Evolutionary conservation across 2,888 invertebrate genomes (phyloP), one percentile per base, ranked within the genome.

Genomic region (Zaprionus lineosus): DNA sequence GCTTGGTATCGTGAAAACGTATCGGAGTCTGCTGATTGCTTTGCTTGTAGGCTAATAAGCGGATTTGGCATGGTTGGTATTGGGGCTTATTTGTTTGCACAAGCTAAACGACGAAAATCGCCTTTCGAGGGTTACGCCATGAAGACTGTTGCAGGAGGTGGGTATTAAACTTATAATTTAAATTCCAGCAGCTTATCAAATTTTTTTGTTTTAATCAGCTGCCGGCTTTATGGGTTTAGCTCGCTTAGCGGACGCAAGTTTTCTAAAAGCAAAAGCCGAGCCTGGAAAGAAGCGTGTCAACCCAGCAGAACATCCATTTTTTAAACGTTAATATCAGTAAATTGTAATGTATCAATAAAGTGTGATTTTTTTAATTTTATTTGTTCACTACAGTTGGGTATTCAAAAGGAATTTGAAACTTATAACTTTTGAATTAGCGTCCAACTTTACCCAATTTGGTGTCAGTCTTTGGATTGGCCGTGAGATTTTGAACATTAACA

Each of bases 391-490:
- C 33, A 61, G 55, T 50, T 60, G 57, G 43, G 48, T 16, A 39
- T 26, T 28, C 26, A 14, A 29, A 0, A n/a, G 37, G 6, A 28
- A 19, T n/a, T n/a, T 18, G n/a, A 33, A 7, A 3, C 12, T 12
- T 9, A 31, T 16, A n/a, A 24, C 3, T 36, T 7, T 12, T 33
- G 8, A 8, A 21, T 90, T 90, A 93, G 82, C 90, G 91, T 66
- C 98, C 98, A 74, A 98, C 98, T 93, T 96, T 95, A 44, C 98
- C 98, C 37, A 99, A 91, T 88, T 94, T 95, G 0, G 97, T 96
- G 88, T 99, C 98, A 64, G 98, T 99, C 91, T 97, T 97, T 1
- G 98, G 99, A 91, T 99, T 95, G 2, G 98, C 98, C 0, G 99
- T 99, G 1, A 99, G 92, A 62, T 91, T 93, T 91, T 99, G 99